Percentiles rank a stretch among this genome's conserved stretches.
These are phyloP conservation scores for Lucifuga dentata DNA, from an alignment of 2,113 vertebrate genomes.

Conservation along the genomic window DNA sequence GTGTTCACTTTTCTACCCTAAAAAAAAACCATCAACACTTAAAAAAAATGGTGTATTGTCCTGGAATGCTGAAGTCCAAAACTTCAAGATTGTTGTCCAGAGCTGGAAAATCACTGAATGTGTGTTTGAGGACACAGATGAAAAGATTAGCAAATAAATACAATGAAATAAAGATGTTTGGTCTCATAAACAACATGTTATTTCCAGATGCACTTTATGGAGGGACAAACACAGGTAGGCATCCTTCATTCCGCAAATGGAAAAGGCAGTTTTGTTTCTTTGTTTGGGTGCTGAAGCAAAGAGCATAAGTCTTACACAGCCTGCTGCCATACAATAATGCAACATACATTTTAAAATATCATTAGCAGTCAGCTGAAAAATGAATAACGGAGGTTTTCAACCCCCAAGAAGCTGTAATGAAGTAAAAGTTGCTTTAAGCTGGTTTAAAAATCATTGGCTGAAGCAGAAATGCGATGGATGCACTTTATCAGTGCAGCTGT, in stretches of 20 bases:
- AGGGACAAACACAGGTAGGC: slow-evolving; percentile 62
- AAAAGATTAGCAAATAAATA: slow-evolving; percentile 34
- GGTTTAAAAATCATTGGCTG: slow-evolving; percentile 65
- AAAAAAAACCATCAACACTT: slow-evolving; percentile 57
- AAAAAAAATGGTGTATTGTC: slow-evolving; percentile 34
- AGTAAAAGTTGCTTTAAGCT: slow-evolving; percentile 70
- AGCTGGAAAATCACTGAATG: not conserved
- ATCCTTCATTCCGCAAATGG: slow-evolving; percentile 71
- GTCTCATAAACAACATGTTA: slow-evolving; percentile 66
- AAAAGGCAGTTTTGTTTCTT: slow-evolving; percentile 65
- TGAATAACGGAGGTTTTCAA: slow-evolving; percentile 42
- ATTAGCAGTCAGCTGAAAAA: slow-evolving; percentile 66
- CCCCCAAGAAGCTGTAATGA: slow-evolving; percentile 54
- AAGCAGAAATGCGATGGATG: slow-evolving; percentile 73
- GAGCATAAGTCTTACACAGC: slow-evolving; percentile 74
- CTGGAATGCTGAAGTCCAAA: slow-evolving; percentile 29
- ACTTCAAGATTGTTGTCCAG: slow-evolving; percentile 11
- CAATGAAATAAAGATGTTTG: slow-evolving; percentile 41
- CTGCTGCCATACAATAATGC: slow-evolving; percentile 75
- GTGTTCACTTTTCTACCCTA: slow-evolving; percentile 30
- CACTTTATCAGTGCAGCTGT: slow-evolving; percentile 62
- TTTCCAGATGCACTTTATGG: slow-evolving; percentile 66
- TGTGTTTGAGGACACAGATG: not conserved
- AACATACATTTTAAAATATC: slow-evolving; percentile 78
- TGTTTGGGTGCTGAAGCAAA: slow-evolving; percentile 65